Conservation (phyloP, 2,113 vertebrate genomes). For the Bubo bubo region DNA sequence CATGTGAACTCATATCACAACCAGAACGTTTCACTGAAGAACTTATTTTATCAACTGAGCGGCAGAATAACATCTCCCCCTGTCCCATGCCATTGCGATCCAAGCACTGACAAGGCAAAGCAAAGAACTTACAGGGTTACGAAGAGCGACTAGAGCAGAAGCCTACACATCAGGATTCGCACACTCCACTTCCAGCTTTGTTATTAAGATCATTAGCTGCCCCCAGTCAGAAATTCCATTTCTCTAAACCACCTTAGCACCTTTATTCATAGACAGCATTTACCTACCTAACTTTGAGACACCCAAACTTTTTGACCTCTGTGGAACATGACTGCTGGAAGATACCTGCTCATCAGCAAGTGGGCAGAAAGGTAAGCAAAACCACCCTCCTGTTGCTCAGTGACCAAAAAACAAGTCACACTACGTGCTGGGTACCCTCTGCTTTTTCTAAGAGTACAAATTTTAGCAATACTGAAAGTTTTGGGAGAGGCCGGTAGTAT, state of each 20-base stretch:
- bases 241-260: accelerated
- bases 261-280: not conserved
- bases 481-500: not conserved
- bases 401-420: not conserved
- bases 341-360: accelerated
- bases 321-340: not conserved
- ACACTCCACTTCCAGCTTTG: not conserved
- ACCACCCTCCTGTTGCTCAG: not conserved
- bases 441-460: not conserved
- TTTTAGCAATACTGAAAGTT: not conserved
- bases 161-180: not conserved
- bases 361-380: not conserved
- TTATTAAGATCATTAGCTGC: not conserved
- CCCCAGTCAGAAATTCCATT: not conserved
- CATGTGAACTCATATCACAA: accelerated
- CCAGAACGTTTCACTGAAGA: not conserved
- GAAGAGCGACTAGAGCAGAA: not conserved
- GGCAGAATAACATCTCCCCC: not conserved
- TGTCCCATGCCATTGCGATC: accelerated
- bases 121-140: not conserved
- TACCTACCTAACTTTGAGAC: not conserved
- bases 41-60: not conserved
- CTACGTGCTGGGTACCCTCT: accelerated
- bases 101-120: not conserved
- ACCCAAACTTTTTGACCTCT: not conserved